phyloP scores from a whole-genome alignment of 2,113 vertebrate genomes.

The Rhineura floridana region DNA sequence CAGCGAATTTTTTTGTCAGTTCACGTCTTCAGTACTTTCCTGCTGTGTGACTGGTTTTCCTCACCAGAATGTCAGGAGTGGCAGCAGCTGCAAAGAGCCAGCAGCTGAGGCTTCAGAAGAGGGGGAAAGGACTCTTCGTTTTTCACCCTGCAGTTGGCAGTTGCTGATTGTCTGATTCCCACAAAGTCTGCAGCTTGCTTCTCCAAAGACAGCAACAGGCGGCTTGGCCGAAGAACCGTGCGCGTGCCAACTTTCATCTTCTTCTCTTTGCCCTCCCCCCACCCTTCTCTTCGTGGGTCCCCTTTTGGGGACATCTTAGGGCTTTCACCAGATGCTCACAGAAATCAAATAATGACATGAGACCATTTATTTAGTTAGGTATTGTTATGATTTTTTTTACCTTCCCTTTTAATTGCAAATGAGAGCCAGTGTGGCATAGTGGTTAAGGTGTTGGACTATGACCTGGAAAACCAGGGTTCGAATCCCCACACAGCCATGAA shows the following conservation, averaged over 20 bases:
- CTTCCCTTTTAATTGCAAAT: background rate
- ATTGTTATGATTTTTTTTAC: background rate
- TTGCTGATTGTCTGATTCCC: slow-evolving; percentile 37
- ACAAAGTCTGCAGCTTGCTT: slow-evolving; percentile 22
- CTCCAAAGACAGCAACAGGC: slow-evolving; percentile 3
- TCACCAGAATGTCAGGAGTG: slow-evolving; percentile 1
- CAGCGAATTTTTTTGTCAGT: background rate
- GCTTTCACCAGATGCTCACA: background rate
- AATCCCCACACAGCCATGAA: too few relatives aligned
- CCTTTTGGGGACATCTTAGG: background rate
- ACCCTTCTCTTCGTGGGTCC: background rate
- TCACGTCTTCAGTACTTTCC: background rate
- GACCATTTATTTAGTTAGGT: background rate
- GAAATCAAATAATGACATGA: background rate
- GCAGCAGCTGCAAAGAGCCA: slow-evolving; percentile 42
- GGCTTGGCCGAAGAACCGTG: background rate
- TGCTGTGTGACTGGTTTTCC: slow-evolving; percentile 22
- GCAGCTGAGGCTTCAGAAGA: slow-evolving; percentile 41
- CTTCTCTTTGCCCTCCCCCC: background rate
- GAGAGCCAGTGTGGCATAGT: too few relatives aligned
- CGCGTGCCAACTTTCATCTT: background rate
- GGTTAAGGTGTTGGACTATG: too few relatives aligned
- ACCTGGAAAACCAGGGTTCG: too few relatives aligned
- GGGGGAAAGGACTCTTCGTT: slow-evolving; percentile 20
- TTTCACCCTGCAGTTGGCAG: slow-evolving; percentile 30